Evolutionary conservation across 2,888 invertebrate species (phyloP).

Genomic region (Gasteruption jaculator): DNA sequence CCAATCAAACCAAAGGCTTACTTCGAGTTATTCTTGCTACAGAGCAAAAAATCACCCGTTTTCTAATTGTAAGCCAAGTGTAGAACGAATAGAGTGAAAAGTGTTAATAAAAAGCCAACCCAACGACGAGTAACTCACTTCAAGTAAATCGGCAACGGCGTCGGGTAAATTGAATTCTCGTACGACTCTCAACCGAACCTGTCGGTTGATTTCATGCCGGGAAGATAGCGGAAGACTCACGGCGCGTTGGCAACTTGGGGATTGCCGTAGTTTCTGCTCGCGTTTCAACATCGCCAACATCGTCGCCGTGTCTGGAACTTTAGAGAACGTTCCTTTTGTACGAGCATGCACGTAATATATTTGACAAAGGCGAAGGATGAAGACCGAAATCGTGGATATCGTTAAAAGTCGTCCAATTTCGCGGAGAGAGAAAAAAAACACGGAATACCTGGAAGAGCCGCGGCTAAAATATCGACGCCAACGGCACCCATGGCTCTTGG

Average conservation of each 20-base stretch:
- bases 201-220: constrained; percentile 70
- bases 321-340: constrained; percentile 11
- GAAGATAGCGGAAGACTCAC: constrained; percentile 71
- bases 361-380: no score
- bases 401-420: constrained; percentile 1
- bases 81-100: no score
- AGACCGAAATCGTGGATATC: no score
- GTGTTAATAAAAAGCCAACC: no score
- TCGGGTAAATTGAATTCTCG: constrained; percentile 93
- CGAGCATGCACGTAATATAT: constrained; percentile 1
- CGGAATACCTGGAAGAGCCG: constrained; percentile 57
- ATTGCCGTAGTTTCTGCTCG: constrained; percentile 75
- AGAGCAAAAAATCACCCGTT: no score
- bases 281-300: constrained; percentile 78
- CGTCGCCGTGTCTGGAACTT: constrained; percentile 73
- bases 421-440: constrained; percentile 11
- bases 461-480: constrained; percentile 63
- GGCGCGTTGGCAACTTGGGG: constrained; percentile 77
- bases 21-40: no score
- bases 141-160: constrained; percentile 74
- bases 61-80: no score
- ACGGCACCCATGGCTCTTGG: constrained; percentile 55
- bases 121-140: constrained; percentile 47
- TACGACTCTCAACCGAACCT: constrained; percentile 79
- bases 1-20: no score